Evolutionary conservation across 2,888 invertebrate species (phyloP).

Genomic region (Loripinus fragilis): DNA sequence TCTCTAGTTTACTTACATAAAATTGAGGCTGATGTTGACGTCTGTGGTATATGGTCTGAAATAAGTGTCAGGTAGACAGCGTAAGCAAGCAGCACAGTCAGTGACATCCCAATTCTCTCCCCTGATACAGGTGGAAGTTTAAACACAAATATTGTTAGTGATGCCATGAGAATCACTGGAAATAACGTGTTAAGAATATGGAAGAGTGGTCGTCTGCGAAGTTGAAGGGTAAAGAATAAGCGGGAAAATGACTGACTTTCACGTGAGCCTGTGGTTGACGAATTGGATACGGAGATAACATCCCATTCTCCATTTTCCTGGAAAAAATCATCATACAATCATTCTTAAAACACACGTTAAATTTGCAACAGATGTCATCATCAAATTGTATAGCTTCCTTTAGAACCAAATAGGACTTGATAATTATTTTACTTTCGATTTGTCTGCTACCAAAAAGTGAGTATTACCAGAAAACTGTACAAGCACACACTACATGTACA

Average conservation of each 20-base stretch:
- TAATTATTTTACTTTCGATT: too few relatives aligned
- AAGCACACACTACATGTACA: too few relatives aligned
- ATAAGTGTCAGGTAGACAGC: constrained; percentile 64
- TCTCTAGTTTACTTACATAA: constrained; percentile 63
- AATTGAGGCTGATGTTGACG: constrained; percentile 53
- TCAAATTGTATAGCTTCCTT: too few relatives aligned
- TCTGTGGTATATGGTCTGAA: constrained; percentile 60
- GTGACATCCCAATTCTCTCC: constrained; percentile 28
- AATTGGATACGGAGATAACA: background rate
- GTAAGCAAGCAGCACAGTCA: constrained; percentile 59
- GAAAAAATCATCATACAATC: background rate
- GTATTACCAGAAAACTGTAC: too few relatives aligned
- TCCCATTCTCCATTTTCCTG: constrained; percentile 21
- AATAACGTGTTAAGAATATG: constrained; percentile 60
- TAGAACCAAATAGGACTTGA: too few relatives aligned
- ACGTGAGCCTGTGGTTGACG: background rate
- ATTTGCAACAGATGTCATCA: too few relatives aligned
- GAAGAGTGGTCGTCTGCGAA: constrained; percentile 53
- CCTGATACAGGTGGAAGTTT: constrained; percentile 62
- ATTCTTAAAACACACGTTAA: too few relatives aligned
- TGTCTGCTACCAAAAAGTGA: too few relatives aligned
- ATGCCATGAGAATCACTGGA: constrained; percentile 57
- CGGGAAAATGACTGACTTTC: constrained; percentile 34
- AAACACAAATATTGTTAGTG: constrained; percentile 60
- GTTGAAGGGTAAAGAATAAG: constrained; percentile 45